These are phyloP conservation scores for Chamaea fasciata DNA, from an alignment of 2,113 vertebrate species.

Conservation along the genomic window DNA sequence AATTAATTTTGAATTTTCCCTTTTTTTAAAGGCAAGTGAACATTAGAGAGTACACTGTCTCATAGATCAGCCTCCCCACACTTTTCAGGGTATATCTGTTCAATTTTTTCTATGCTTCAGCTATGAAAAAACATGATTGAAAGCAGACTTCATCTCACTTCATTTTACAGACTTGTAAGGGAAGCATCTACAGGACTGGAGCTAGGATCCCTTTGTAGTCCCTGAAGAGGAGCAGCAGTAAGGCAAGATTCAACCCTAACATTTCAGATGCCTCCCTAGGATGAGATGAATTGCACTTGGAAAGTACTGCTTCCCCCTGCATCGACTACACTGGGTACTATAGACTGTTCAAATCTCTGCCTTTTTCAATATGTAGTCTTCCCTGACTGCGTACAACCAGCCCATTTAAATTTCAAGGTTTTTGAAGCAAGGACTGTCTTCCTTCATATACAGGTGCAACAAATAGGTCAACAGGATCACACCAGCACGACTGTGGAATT, in stretches of 20 bases:
- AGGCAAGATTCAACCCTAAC: background rate
- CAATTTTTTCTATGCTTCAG: background rate
- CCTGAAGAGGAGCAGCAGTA: background rate
- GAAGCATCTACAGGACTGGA: background rate
- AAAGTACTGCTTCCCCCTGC: background rate
- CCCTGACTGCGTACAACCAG: background rate
- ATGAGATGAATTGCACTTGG: background rate
- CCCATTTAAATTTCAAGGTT: background rate
- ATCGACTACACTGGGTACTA: background rate
- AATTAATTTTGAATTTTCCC: background rate
- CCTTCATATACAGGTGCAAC: background rate
- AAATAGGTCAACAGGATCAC: background rate
- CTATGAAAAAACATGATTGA: background rate
- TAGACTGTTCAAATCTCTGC: background rate
- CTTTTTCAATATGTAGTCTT: background rate
- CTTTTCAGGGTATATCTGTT: background rate
- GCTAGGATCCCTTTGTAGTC: background rate
- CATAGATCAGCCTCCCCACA: background rate
- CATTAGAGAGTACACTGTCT: background rate
- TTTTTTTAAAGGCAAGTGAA: slow-evolving; percentile 4
- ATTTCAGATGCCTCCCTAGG: background rate
- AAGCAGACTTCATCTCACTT: background rate
- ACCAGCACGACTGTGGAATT: background rate
- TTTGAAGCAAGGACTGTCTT: background rate
- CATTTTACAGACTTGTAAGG: background rate